Evolutionary conservation across 2,888 invertebrate genomes (phyloP), one percentile per base, ranked within the genome.

Genomic region (Platycnemis pennipes): DNA sequence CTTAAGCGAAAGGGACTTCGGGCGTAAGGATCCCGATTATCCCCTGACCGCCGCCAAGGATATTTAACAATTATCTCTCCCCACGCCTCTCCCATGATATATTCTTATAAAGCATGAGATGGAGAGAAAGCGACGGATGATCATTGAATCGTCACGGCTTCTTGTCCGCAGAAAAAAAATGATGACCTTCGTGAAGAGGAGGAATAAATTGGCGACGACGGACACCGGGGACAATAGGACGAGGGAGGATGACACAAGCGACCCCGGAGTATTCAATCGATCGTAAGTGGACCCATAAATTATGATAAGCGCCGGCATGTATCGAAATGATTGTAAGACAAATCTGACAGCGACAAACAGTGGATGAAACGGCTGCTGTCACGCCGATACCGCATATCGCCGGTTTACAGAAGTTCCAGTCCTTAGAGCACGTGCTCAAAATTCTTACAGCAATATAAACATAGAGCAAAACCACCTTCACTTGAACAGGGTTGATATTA

Each of bases 221-320:
- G 77, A 77, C 37, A 37, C 26, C 5, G 7, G 77, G 5, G 77
- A 31, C 26, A 37, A 37, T 77, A 37, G 13, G 11, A 37, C 13
- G 77, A 31, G 77, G 37, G 77, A 77, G 22, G 77, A 77, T 37
- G 77, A 13, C 77, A 37, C 77, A 37, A 77, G 77, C 31, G 77
- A 63, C 63, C n/a, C n/a, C 63, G n/a, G 63, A 0, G 37, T 31
- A 77, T n/a, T 77, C 77, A 77, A 77, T 37, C 77, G 37, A 77
- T 77, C 77, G 77, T 37, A 77, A 77, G 77, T 77, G 77, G 77
- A 77, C 77, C 77, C 77, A 77, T 77, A 77, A 77, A 77, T 77
- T 77, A 77, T 26, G 77, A 77, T 77, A 37, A 77, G 77, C 77
- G 31, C 11, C 37, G 37, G 13, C 77, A 4, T 5, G 77, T 37